Conservation (phyloP, 2,888 invertebrate genomes). For the Drosophila tripunctata region DNA sequence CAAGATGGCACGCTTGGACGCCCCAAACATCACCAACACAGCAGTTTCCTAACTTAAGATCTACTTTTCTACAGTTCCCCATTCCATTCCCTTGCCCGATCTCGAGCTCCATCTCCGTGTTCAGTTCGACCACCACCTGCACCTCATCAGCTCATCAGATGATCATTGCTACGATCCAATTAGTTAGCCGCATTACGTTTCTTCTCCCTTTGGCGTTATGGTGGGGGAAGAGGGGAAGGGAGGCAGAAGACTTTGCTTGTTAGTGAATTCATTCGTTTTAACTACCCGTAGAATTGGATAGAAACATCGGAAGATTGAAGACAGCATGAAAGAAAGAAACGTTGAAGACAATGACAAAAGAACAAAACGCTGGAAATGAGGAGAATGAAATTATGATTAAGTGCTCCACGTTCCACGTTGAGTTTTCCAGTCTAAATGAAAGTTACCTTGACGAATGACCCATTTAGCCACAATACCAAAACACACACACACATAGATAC, state of each 20-base stretch:
- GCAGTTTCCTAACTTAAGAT: too few species aligned
- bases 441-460: conserved; percentile 84
- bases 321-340: neutral
- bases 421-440: conserved; percentile 81
- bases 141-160: conserved; percentile 1
- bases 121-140: neutral
- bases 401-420: conserved; percentile 65
- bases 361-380: conserved; percentile 53
- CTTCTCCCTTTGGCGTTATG: conserved; percentile 28
- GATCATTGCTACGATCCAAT: conserved; percentile 49
- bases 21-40: conserved; percentile 6
- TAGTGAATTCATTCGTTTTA: conserved; percentile 61
- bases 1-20: conserved; percentile 48
- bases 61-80: neutral
- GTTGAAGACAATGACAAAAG: conserved; percentile 66
- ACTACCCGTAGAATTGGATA: conserved; percentile 49
- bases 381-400: conserved; percentile 76
- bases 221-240: too few species aligned
- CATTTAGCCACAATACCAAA: conserved; percentile 77
- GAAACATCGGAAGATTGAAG: neutral
- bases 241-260: conserved; percentile 61
- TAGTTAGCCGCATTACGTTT: conserved; percentile 48
- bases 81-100: too few species aligned
- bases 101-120: neutral
- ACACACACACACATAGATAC: conserved; percentile 57